These are phyloP conservation scores for Gephyroberyx darwinii DNA, from an alignment of 2,797 vertebrate genomes.

Conservation along the genomic window DNA sequence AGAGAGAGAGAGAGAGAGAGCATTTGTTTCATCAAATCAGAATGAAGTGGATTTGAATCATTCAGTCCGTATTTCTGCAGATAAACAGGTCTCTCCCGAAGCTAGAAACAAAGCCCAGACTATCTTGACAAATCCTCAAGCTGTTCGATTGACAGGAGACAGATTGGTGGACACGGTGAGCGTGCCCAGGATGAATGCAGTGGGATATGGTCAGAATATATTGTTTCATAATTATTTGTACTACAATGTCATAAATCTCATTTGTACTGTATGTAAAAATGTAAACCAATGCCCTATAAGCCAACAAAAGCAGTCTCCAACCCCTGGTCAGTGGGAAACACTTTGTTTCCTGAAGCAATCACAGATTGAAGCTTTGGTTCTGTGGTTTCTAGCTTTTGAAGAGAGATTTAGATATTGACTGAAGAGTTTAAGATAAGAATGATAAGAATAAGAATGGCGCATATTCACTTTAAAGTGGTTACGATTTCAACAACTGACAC, in stretches of 20 bases:
- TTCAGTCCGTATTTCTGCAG: conserved; percentile 34
- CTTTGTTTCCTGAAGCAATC: conserved; percentile 24
- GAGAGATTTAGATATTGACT: conserved; percentile 14
- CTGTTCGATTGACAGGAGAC: conserved; percentile 51
- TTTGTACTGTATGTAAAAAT: conserved; percentile 41
- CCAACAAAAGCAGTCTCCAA: conserved; percentile 17
- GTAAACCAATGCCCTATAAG: conserved; percentile 30
- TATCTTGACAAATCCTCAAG: conserved; percentile 52
- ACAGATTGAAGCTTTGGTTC: conserved; percentile 20
- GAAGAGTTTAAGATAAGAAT: conserved; percentile 1
- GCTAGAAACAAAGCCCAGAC: conserved; percentile 44
- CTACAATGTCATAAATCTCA: conserved; percentile 34
- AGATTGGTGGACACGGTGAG: conserved; percentile 44
- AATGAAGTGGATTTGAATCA: conserved; percentile 41
- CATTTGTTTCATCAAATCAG: conserved; percentile 30
- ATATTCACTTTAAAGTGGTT: not conserved
- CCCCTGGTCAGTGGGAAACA: conserved; percentile 27
- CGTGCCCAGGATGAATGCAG: conserved; percentile 17
- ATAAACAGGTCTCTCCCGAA: conserved; percentile 30
- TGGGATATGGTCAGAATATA: conserved; percentile 38
- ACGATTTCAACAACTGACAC: not conserved
- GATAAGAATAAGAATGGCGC: not conserved
- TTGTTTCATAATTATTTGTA: conserved; percentile 24
- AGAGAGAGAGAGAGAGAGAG: conserved; percentile 9
- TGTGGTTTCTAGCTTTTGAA: conserved; percentile 3